phyloP scores from a whole-genome alignment of 35 echinoderm and acorn worm species.

The Eucidaris tribuloides region DNA sequence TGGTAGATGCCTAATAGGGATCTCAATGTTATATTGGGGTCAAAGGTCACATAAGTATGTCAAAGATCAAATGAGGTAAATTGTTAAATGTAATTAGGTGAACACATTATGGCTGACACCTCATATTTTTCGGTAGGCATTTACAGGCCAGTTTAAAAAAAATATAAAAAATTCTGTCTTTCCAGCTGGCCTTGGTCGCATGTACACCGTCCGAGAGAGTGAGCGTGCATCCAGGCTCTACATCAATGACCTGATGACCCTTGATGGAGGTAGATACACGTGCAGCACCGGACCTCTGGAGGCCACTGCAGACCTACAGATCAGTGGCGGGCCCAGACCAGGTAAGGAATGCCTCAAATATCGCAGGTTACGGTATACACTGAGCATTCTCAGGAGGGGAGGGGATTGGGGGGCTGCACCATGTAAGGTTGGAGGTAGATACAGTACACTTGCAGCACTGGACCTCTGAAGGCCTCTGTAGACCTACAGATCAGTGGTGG shows the following conservation, averaged over 20 bases:
- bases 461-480: not conserved
- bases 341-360: not conserved
- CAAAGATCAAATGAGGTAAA: too few relatives aligned
- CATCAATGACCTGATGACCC: slow-evolving; percentile 47
- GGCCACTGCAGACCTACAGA: slow-evolving; percentile 22
- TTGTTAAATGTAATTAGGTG: too few relatives aligned
- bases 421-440: not conserved
- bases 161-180: not conserved
- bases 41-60: too few relatives aligned
- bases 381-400: too few relatives aligned
- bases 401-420: not conserved
- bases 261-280: slow-evolving; percentile 65
- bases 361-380: not conserved
- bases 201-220: slow-evolving; percentile 21
- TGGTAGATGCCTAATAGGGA: too few relatives aligned
- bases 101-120: too few relatives aligned
- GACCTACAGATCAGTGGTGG: not conserved
- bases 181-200: slow-evolving; percentile 27
- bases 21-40: too few relatives aligned
- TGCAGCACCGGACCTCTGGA: slow-evolving; percentile 70
- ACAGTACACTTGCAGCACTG: not conserved
- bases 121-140: too few relatives aligned
- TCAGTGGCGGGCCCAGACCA: not conserved
- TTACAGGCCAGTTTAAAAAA: not conserved
- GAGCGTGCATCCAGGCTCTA: slow-evolving; percentile 32